These are phyloP conservation scores for Batillaria attramentaria DNA, from an alignment of 1,140 invertebrate species.

Conservation along the genomic window DNA sequence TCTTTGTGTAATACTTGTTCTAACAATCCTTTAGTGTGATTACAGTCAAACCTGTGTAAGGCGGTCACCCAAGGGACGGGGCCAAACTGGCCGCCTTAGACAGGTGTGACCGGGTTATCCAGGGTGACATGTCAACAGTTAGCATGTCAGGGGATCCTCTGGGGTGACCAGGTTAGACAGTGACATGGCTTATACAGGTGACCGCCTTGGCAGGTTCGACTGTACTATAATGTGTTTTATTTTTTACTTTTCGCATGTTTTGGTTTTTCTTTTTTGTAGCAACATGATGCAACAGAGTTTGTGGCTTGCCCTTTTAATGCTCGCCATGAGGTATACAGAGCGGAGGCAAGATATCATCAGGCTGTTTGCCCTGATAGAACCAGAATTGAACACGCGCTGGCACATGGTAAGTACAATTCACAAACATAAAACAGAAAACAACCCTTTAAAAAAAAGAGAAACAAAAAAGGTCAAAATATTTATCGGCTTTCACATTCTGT, in stretches of 20 bases:
- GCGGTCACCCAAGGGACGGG: too few relatives aligned
- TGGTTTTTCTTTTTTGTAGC: slow-evolving; percentile 43
- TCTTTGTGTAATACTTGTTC: too few relatives aligned
- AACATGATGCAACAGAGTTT: slow-evolving; percentile 48
- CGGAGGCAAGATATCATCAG: slow-evolving; percentile 58
- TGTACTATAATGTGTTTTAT: too few relatives aligned
- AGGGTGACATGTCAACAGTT: not conserved
- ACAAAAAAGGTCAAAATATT: too few relatives aligned
- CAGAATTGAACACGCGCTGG: slow-evolving; percentile 46
- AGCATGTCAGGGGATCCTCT: not conserved
- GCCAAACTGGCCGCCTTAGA: too few relatives aligned
- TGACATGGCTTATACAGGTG: not conserved
- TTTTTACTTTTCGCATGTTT: too few relatives aligned
- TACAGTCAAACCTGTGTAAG: too few relatives aligned
- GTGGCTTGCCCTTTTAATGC: slow-evolving; percentile 62
- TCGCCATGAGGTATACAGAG: slow-evolving; percentile 55
- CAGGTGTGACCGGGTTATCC: not conserved
- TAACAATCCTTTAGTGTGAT: too few relatives aligned
- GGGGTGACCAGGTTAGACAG: not conserved
- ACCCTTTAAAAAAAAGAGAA: too few relatives aligned
- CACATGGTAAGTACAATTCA: slow-evolving; percentile 53
- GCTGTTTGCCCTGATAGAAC: slow-evolving; percentile 55
- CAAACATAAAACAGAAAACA: too few relatives aligned
- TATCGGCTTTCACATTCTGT: too few relatives aligned
- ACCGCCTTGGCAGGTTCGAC: not conserved